phyloP scores from a whole-genome alignment of 2,113 vertebrate genomes.

The Picathartes gymnocephalus region DNA sequence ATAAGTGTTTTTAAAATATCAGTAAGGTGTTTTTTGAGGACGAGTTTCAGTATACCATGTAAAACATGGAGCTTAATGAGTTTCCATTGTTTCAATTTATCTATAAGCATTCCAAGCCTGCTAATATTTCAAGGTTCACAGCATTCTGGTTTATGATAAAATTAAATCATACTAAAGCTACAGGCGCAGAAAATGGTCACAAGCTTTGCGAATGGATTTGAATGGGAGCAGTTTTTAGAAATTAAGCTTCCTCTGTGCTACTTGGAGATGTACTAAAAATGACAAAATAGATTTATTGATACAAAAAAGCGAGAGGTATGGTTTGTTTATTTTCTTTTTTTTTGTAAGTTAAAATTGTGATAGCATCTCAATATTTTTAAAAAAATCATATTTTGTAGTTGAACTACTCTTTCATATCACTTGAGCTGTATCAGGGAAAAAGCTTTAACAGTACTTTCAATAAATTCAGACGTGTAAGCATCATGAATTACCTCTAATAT shows the following conservation, averaged over 20 bases:
- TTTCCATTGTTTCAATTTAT: slow-evolving; percentile 12
- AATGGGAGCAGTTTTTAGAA: slow-evolving; percentile 6
- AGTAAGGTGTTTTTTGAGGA: not conserved
- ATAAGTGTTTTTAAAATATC: not conserved
- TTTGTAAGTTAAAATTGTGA: not conserved
- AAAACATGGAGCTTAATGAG: not conserved
- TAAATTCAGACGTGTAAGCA: not conserved
- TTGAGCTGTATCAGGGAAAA: not conserved
- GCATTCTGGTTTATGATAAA: not conserved
- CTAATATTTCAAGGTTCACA: slow-evolving; percentile 6
- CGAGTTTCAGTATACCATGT: not conserved
- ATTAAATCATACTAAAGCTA: slow-evolving; percentile 1
- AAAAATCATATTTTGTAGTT: not conserved
- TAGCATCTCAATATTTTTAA: not conserved
- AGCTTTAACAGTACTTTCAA: not conserved
- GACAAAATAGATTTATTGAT: not conserved
- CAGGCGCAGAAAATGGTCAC: not conserved
- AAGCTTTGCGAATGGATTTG: not conserved
- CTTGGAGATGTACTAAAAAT: not conserved
- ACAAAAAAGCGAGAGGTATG: not conserved
- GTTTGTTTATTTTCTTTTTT: not conserved
- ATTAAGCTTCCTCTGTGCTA: not conserved
- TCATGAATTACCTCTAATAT: not conserved
- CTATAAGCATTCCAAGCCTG: not conserved
- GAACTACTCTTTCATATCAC: not conserved